Evolutionary conservation across 2,113 vertebrate species (phyloP).

Genomic region (Pavo muticus): DNA sequence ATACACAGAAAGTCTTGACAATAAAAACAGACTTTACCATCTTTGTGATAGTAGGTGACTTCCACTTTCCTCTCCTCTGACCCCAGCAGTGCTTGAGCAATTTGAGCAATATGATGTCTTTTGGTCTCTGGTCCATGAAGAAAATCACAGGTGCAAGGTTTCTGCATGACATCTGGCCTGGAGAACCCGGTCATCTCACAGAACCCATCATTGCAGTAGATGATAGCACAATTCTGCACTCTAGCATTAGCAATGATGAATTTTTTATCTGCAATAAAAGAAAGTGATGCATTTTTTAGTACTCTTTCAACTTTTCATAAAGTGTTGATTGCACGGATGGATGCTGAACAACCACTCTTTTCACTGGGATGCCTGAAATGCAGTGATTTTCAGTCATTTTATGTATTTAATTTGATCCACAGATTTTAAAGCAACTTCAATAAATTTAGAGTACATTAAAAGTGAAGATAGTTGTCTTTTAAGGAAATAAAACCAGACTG

Average conservation of each 20-base stretch:
- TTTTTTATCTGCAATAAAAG: constrained; percentile 92
- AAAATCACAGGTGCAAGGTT: constrained; percentile 97
- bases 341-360: constrained; percentile 42
- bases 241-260: constrained; percentile 99
- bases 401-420: neutral
- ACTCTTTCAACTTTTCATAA: constrained; percentile 55
- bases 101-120: constrained; percentile 90
- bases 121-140: constrained; percentile 94
- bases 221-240: constrained; percentile 98
- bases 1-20: constrained; percentile 20
- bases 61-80: constrained; percentile 97
- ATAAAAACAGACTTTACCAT: constrained; percentile 85
- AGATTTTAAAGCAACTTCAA: constrained; percentile 14
- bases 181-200: constrained; percentile 99
- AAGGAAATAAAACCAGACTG: neutral
- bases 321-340: neutral
- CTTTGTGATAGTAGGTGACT: constrained; percentile 97
- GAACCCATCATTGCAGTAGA: constrained; percentile 99
- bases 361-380: constrained; percentile 12
- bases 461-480: neutral
- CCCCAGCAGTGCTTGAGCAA: constrained; percentile 91
- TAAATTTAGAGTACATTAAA: neutral
- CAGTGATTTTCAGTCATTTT: constrained; percentile 14
- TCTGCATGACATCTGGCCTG: constrained; percentile 98
- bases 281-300: constrained; percentile 70